Base-by-base conservation (phyloP, 2,113 vertebrate species). In the Phrynosoma platyrhinos region DNA sequence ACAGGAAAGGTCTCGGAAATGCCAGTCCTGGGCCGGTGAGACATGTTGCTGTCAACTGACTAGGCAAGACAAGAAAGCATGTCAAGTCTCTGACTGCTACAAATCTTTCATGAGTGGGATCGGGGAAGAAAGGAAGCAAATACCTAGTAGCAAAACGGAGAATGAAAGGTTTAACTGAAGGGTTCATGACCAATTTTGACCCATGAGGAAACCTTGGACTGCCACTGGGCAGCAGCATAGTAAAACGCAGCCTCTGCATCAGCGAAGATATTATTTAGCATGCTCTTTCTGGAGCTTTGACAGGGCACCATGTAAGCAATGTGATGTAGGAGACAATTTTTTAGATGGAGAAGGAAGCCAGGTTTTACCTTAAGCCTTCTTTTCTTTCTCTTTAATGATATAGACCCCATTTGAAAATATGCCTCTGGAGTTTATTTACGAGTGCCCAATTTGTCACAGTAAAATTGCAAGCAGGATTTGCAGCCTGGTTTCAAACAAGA, bases 391-490 rank as follows among this genome's bases (percentile, higher is more conserved):
- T 68, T 40, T 16, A 82, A 20, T 9, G n/a, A 9, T 76, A 53
- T 27, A 10, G 36, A 10, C 40, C 42, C 9, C 85, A 42, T 81
- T 68, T 5, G 27, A 80, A 40, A 72, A 74, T 62, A 47, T 42
- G 27, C 32, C 36, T 75, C 86, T 40, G 42, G 69, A 25, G 62
- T 74, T 40, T 81, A 62, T 87, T 87, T 81, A 74, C 30, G 52
- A 81, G 78, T 2, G 9, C 12, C 2, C 27, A 30, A 62, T 55
- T n/a, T 62, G 66, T 62, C 86, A 62, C 53, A 3, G 32, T 42
- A 42, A 30, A 74, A 25, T 69, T 74, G 64, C 32, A 42, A 81
- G 85, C 23, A 30, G 53, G 78, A 87, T 87, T 72, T 87, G 68
- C n/a, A 3, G 69, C 30, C 27, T 47, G 18, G 6, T 47, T 74